Evolutionary conservation across 2,888 invertebrate species (phyloP), one percentile per base, ranked within the genome.

Genomic region (Helobdella robusta): DNA sequence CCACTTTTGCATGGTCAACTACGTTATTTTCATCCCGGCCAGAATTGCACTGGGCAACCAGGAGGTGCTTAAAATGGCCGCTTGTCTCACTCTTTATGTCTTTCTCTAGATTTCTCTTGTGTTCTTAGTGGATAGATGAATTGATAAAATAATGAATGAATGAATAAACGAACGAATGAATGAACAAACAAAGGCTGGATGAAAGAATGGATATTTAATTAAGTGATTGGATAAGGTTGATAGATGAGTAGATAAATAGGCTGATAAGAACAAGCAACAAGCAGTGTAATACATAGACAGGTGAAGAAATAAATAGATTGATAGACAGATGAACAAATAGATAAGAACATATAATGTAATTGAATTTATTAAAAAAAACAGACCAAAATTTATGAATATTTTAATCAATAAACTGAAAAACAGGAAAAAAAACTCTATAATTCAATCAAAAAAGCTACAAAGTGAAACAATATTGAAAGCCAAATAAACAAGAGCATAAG

Each of bases 81-180:
- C 76, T 75, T 34, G 76, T 77, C 56, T 78, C 78, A 72, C 73
- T 74, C 20, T 73, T 69, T 25, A 77, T 71, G 68, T 76, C 78
- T 48, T 75, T 70, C 69, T 78, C 78, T 66, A 78, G 66, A 2
- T 73, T 70, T 23, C 71, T 69, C 28, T 73, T 72, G 68, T 75
- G 75, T 71, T 75, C 77, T 77, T 8, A 6, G 8, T 6, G n/a
- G n/a, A n/a, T n/a, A n/a, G n/a, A n/a, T n/a, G n/a, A n/a, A n/a
- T n/a, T n/a, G n/a, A n/a, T n/a, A n/a, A n/a, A n/a, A n/a, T n/a
- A n/a, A n/a, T n/a, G n/a, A n/a, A n/a, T n/a, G n/a, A n/a, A n/a
- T n/a, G n/a, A n/a, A n/a, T n/a, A n/a, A n/a, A n/a, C n/a, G n/a
- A n/a, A n/a, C n/a, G n/a, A n/a, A n/a, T n/a, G n/a, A n/a, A n/a